Evolutionary conservation across 2,797 vertebrate species (phyloP).

Genomic region (Chaetodon trifasciatus): DNA sequence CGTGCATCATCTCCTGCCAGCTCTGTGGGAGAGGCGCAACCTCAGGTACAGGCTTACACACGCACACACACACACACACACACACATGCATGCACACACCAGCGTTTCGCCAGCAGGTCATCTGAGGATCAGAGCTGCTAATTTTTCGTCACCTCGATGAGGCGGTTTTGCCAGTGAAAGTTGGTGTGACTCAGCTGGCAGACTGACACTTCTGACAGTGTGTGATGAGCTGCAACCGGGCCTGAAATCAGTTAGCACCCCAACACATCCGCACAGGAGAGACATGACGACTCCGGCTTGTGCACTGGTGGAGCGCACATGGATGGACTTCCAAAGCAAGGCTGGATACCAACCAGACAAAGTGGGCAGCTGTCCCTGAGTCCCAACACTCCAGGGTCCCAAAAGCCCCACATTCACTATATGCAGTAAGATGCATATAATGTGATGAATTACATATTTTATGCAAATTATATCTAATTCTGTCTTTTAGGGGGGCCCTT

Average conservation of each 20-base stretch:
- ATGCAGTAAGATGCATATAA: too few relatives aligned
- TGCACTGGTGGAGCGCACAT: neutral
- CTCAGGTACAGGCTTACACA: conserved; percentile 53
- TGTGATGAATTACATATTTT: neutral
- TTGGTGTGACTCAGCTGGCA: conserved; percentile 38
- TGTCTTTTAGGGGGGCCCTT: neutral
- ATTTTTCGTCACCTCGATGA: conserved; percentile 36
- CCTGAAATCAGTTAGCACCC: neutral
- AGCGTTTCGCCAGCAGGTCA: conserved; percentile 16
- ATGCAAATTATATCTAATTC: neutral
- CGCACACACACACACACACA: conserved; percentile 21
- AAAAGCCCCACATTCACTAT: neutral
- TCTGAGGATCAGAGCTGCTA: conserved; percentile 38
- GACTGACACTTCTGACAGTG: conserved; percentile 32
- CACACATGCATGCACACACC: conserved; percentile 4
- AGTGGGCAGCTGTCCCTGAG: neutral
- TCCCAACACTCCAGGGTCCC: neutral
- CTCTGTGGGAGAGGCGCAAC: conserved; percentile 43
- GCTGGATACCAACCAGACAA: neutral
- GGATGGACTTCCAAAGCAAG: neutral
- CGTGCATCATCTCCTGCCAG: conserved; percentile 52
- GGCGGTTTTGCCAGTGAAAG: conserved; percentile 13
- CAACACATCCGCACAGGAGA: neutral
- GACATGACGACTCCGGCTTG: neutral
- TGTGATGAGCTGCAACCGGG: conserved; percentile 25